Conservation (phyloP, 2,113 vertebrate species). For the Microcebus lehilahytsara region DNA sequence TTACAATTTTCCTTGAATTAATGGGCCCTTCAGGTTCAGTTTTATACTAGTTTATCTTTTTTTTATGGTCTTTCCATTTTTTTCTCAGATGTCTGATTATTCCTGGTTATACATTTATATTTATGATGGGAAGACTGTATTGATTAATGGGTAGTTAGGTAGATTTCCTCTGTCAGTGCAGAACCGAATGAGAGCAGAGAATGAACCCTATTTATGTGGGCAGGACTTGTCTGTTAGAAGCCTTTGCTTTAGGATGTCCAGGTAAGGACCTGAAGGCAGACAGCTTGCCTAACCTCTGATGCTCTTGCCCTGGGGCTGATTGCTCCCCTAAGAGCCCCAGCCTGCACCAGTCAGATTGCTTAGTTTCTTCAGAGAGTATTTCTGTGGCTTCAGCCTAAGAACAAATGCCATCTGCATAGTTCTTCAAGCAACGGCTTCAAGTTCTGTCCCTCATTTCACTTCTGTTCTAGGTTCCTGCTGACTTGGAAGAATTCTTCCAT, state of each 20-base stretch:
- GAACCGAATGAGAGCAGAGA: not conserved
- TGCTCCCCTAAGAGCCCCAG: not conserved
- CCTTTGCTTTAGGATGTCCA: not conserved
- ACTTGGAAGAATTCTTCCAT: not conserved
- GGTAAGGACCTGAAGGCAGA: not conserved
- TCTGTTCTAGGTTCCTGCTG: not conserved
- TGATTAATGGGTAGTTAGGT: not conserved
- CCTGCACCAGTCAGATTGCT: not conserved
- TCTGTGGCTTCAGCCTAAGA: not conserved
- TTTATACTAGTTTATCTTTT: conserved; percentile 27
- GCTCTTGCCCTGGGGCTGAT: not conserved
- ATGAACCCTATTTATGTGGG: not conserved
- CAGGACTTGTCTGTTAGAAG: not conserved
- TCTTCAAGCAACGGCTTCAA: not conserved
- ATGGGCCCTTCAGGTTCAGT: not conserved
- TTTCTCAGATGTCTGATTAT: not conserved
- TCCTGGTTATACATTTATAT: not conserved
- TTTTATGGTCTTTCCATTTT: not conserved
- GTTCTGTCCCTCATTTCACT: not conserved
- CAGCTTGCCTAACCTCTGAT: not conserved
- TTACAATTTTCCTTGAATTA: not conserved
- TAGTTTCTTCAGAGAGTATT: not conserved
- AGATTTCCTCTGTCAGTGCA: not conserved
- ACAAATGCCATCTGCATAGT: not conserved
- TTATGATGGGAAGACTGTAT: not conserved